Evolutionary conservation across 2,888 invertebrate species (phyloP), one percentile per base, ranked within the genome.

Genomic region (Polydrusus pterygomalis): DNA sequence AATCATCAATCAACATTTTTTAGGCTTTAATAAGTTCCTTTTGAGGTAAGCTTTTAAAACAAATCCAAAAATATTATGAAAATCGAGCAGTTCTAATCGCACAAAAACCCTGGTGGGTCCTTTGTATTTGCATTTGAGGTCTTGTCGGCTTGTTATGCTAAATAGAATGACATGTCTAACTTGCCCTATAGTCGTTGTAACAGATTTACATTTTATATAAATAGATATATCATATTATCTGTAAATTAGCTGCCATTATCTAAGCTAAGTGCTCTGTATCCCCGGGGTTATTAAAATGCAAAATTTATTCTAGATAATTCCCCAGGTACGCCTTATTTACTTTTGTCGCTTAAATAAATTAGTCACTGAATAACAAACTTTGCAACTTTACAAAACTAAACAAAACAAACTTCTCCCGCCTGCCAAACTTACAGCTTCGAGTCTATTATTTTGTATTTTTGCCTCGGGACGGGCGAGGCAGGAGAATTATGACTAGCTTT

Each of bases 361-460:
- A 30, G 30, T 54, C 54, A 54, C 54, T 54, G 25, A 54, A 54
- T 54, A 54, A 54, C 30, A 54, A 54, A 54, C 54, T 54, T 54
- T 13, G 13, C n/a, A 30, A 54, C 54, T 54, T 54, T n/a, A 47
- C 20, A 54, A 54, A 54, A 54, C 54, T 54, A 54, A 54, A 54
- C 54, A 54, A 54, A 54, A 54, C 54, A 54, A 54, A 54, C 54
- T 54, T 54, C 54, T 13, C 20, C 7, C 17, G 25, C 10, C 54
- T 54, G 54, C 25, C 54, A 54, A 54, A 54, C 54, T 54, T 54
- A 54, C 30, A 54, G 8, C 54, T 20, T 30, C 20, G 17, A 54
- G 54, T 54, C 54, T 54, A 54, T 54, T 54, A 54, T 54, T 54
- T 54, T 30, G 54, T 54, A 54, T 54, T 54, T 54, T 54, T 54